Evolutionary conservation across 2,797 vertebrate species (phyloP).

Genomic region (Gadopsis bispinosus): DNA sequence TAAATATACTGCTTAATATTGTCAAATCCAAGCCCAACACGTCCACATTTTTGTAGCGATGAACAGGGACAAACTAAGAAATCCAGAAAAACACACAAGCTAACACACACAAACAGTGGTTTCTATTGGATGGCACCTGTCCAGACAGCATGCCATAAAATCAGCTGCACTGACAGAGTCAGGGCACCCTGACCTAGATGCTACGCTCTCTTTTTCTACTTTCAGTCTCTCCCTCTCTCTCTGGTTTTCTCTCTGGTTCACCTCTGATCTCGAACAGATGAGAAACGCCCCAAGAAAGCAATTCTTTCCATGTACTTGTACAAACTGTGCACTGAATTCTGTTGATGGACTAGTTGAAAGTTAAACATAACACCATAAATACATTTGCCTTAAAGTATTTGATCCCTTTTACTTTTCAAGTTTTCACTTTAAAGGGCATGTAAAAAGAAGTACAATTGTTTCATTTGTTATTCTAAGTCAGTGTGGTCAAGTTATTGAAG

Average conservation of each 20-base stretch:
- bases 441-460: neutral
- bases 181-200: conserved; percentile 84
- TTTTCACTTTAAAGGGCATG: neutral
- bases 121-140: conserved; percentile 57
- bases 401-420: neutral
- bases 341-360: neutral
- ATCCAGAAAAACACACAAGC: conserved; percentile 28
- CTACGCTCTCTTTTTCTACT: conserved; percentile 56
- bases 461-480: neutral
- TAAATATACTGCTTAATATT: conserved; percentile 5
- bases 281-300: conserved; percentile 6
- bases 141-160: conserved; percentile 81
- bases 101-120: conserved; percentile 46
- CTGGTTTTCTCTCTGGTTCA: neutral
- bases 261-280: conserved; percentile 21
- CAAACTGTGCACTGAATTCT: conserved; percentile 3
- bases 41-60: neutral
- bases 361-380: conserved; percentile 3
- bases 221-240: conserved; percentile 31
- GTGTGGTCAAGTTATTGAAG: neutral
- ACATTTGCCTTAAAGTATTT: neutral
- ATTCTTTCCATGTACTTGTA: conserved; percentile 3
- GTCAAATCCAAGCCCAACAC: neutral
- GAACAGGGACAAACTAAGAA: conserved; percentile 25
- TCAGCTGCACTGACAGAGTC: conserved; percentile 77